Evolutionary conservation across 2,888 invertebrate genomes (phyloP), one percentile per base, ranked within the genome.

Genomic region (Drosophila nr. perissopoda): DNA sequence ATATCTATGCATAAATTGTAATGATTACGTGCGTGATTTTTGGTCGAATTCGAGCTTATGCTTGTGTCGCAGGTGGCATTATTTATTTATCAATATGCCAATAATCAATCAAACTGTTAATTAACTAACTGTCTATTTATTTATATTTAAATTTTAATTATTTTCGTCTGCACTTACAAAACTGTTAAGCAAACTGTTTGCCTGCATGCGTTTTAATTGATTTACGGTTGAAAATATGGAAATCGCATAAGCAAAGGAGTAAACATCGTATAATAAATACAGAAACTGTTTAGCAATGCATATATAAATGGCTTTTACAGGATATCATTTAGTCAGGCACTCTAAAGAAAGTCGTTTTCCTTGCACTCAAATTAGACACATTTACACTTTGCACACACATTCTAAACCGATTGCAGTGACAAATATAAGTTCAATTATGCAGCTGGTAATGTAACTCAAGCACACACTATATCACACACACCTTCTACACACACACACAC

Each of bases 31-130:
- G 79, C 87, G 87, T 87, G 87, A 84, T 84, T 86, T 87, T 86
- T 78, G 86, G 86, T 73, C 57, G 64, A 82, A 13, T 76, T 49
- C 29, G 48, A 36, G 21, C 52, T 51, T 8, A 31, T 40, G 33
- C 25, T 36, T 33, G 51, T 16, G 18, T 13, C 34, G 45, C 27
- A 29, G 18, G 16, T 18, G 76, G 13, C 56, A 59, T 56, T 57
- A 73, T 74, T 71, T 72, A 63, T 72, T 78, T n/a, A n/a, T 69
- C 78, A 76, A 67, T 72, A 69, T 27, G 27, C 69, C 60, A 86
- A 81, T 81, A 81, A 87, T 85, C 87, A 87, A 87, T 85, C 87
- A 85, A 76, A 77, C 75, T 79, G 79, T 87, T 81, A 87, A 87
- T 85, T 85, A 83, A 85, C 84, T 84, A 78, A 83, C 82, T 68